Conservation (phyloP, 2,113 vertebrate genomes). For the Phalacrocorax aristotelis region DNA sequence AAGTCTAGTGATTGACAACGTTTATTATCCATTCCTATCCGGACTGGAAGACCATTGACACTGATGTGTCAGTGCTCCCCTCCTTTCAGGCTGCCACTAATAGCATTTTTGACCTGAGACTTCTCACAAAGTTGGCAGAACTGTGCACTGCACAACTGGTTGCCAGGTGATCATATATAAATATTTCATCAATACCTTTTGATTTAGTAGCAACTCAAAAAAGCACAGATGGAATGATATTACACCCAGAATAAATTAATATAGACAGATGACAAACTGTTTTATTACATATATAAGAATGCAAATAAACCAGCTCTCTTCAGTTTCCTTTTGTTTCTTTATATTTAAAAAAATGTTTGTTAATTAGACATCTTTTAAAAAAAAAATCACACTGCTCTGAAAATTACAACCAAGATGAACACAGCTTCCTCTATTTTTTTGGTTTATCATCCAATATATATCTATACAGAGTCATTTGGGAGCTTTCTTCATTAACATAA, state of each 20-base stretch:
- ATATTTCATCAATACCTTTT: slow-evolving; percentile 47
- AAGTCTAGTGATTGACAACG: not conserved
- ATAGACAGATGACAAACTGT: not conserved
- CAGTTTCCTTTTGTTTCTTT: not conserved
- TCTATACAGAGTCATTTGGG: not conserved
- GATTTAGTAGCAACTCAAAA: slow-evolving; percentile 29
- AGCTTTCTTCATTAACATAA: not conserved
- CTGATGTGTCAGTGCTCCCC: not conserved
- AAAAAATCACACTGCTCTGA: not conserved
- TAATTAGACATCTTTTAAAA: not conserved
- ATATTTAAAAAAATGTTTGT: not conserved
- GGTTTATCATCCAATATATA: not conserved
- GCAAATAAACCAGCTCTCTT: not conserved
- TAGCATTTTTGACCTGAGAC: not conserved
- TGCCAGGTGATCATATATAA: slow-evolving; percentile 33
- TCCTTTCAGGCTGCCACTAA: not conserved
- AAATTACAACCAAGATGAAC: not conserved
- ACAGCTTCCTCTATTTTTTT: too few species aligned
- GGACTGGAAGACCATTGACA: not conserved
- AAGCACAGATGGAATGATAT: slow-evolving; percentile 31
- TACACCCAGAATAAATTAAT: slow-evolving; percentile 38
- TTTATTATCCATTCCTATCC: not conserved
- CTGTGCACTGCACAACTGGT: not conserved
- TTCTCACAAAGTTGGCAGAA: not conserved
- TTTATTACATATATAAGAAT: not conserved